Evolutionary conservation across 2,888 invertebrate genomes (phyloP).

Genomic region (Spilosoma lubricipeda): DNA sequence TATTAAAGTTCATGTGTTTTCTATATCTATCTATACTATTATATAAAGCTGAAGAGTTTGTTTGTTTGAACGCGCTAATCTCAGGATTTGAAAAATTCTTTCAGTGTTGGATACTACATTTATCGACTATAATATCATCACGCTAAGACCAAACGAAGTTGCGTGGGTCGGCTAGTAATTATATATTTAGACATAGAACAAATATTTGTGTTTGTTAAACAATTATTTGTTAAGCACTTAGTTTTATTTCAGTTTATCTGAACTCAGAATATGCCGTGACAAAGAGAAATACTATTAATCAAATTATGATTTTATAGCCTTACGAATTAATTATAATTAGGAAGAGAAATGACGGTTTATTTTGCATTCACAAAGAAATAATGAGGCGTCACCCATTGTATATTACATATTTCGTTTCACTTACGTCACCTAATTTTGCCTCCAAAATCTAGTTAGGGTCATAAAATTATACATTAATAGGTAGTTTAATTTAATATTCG

Average conservation of each 20-base stretch:
- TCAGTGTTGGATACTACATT: no score
- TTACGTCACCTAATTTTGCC: neutral
- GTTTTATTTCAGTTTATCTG: neutral
- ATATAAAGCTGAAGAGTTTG: no score
- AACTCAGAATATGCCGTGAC: neutral
- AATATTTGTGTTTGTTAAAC: no score
- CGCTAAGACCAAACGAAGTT: no score
- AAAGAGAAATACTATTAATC: neutral
- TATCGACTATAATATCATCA: no score
- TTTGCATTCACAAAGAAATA: neutral
- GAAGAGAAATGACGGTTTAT: neutral
- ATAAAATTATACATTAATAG: conserved; percentile 9
- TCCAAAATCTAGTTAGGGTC: neutral
- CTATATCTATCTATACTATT: no score
- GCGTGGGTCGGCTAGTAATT: no score
- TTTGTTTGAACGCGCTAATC: no score
- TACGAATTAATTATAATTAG: neutral
- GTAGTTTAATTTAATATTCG: conserved; percentile 7
- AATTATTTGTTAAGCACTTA: no score
- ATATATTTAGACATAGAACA: no score
- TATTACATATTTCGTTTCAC: neutral
- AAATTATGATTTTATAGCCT: neutral
- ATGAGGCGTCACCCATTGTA: neutral
- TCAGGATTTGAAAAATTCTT: no score
- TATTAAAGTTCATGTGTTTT: no score